phyloP scores from a whole-genome alignment of 2,113 vertebrate genomes.

The Mormyrus iriodes region DNA sequence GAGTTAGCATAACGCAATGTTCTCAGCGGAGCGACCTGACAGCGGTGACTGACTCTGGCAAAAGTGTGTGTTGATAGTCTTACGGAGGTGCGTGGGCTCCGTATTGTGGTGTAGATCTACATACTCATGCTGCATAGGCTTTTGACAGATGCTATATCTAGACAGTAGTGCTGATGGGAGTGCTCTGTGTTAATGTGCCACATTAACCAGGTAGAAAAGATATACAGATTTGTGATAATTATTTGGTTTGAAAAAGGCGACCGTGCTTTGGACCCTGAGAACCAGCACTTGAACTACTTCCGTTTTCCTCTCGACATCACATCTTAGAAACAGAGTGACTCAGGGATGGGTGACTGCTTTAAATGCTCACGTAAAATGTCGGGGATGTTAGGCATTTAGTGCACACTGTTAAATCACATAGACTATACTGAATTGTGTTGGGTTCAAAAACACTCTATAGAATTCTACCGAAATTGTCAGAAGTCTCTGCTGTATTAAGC shows the following conservation, averaged over 20 bases:
- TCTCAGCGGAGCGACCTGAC: background rate
- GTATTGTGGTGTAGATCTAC: background rate
- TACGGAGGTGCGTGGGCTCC: background rate
- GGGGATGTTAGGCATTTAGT: background rate
- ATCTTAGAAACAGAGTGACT: background rate
- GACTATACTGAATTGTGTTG: background rate
- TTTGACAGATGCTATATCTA: background rate
- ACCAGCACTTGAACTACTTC: background rate
- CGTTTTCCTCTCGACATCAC: background rate
- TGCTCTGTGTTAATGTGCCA: background rate
- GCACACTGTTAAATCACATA: conserved; percentile 14
- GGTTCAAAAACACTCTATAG: background rate
- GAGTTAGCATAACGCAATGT: background rate
- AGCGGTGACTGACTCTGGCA: background rate
- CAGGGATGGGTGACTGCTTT: background rate
- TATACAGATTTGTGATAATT: background rate
- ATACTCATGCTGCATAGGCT: background rate
- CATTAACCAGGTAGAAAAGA: background rate
- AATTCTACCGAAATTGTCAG: conserved; percentile 16
- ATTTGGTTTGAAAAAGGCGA: background rate
- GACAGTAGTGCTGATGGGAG: background rate
- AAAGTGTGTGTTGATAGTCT: background rate
- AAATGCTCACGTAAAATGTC: background rate
- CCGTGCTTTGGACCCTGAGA: background rate
- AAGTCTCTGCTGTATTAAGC: conserved; percentile 10